Base-by-base conservation (phyloP, 2,888 invertebrate genomes). In the Mamestra brassicae region DNA sequence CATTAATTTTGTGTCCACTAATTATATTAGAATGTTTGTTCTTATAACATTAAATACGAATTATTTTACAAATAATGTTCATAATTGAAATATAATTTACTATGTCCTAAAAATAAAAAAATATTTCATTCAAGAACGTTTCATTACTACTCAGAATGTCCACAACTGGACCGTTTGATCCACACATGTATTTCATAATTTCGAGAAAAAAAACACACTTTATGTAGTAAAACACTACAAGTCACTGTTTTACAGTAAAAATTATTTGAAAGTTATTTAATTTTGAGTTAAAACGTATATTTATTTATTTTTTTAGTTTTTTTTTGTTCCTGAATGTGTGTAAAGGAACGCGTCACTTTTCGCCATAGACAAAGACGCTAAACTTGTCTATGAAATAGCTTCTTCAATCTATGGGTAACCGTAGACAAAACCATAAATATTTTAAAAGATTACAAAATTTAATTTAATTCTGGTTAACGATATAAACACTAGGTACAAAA, bases 71-170 rank as follows among this genome's bases (percentile, higher is more conserved):
- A 95, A 91, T 95, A 95, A 90, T 94, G 94, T 93, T 94, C 94
- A 93, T 94, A 94, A 94, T 94, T 94, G 94, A 95, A 95, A 94
- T 93, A 86, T 93, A 95, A 92, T 95, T 96, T 95, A 95, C 95
- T 94, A 94, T 95, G 93, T 92, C 94, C 93, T 91, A 94, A 94
- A 95, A 95, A 93, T 94, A 93, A 95, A 95, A 95, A 95, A 95
- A 94, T 91, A 92, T 90, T 94, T 95, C 95, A 95, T 95, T 95
- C 93, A 95, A 90, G 84, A 90, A 94, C 95, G 95, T 95, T 95
- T 94, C 96, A 89, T 94, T 95, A 90, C 89, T 85, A 87, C 87
- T 66, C 78, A 88, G 79, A 80, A 80, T 74, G 72, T 77, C 55
- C 65, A 74, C 62, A 67, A 71, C 52, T 67, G 58, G 81, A 71